A percentile compares a stretch with the other conserved stretches of the same genome.
phyloP scores from a whole-genome alignment of 2,113 vertebrate species.

The Accipiter virgatus region DNA sequence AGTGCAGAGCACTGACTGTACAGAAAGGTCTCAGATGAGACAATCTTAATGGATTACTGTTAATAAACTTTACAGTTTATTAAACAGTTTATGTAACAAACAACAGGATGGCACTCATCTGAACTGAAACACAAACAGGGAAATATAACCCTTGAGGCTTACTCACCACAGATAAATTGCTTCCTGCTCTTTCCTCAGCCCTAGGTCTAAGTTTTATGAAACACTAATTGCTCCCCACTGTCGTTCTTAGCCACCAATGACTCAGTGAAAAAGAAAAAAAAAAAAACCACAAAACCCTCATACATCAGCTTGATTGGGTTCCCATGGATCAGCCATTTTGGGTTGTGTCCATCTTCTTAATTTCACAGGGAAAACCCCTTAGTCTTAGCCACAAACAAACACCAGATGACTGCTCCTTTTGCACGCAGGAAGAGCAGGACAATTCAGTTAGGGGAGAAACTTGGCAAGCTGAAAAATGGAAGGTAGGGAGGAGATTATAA shows the following conservation, averaged over 20 bases:
- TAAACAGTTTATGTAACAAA: slow-evolving; percentile 57
- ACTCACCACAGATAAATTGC: slow-evolving; percentile 37
- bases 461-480: slow-evolving; percentile 7
- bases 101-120: slow-evolving; percentile 40
- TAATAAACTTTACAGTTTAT: slow-evolving; percentile 57
- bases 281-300: too few species aligned
- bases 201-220: slow-evolving; percentile 29
- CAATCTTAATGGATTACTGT: slow-evolving; percentile 40
- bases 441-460: background rate
- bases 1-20: background rate
- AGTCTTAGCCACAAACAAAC: background rate
- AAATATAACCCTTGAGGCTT: slow-evolving; percentile 52
- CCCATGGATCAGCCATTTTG: background rate
- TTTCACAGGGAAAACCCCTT: background rate
- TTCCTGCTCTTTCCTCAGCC: slow-evolving; percentile 23
- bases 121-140: slow-evolving; percentile 33
- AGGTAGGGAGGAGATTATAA: background rate
- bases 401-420: background rate
- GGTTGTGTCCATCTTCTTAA: background rate
- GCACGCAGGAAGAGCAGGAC: background rate
- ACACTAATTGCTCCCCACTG: slow-evolving; percentile 9
- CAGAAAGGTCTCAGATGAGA: slow-evolving; percentile 17
- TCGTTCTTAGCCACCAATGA: background rate
- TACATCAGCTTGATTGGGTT: background rate
- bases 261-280: background rate